Base-by-base conservation (phyloP, 2,797 vertebrate species). In the Gymnoscopelus braueri region DNA sequence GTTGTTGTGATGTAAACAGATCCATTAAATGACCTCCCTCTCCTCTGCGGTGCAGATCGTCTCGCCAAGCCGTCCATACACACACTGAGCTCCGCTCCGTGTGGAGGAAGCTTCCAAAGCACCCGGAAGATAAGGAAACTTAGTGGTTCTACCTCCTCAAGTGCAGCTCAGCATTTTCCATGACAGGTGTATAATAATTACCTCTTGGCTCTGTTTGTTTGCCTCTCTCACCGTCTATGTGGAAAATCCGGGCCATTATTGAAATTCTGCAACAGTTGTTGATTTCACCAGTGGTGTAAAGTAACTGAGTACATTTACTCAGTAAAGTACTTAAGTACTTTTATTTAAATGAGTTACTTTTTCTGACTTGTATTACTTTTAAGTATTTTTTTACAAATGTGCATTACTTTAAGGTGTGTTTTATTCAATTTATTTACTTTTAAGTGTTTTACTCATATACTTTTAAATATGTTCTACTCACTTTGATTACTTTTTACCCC, bases 121-220 rank as follows among this genome's bases (percentile, higher is more conserved):
- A 70, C 88, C 67, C 88, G 89, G 92, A 91, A 93, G 91, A 86
- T 61, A 14, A 60, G 78, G 75, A 84, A 88, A 90, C 83, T 91
- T 91, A 55, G 73, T 68, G 55, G 52, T 44, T 11, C 52, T 51
- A 7, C 49, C 58, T 23, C 63, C 24, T 63, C 63, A 23, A 60
- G 65, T 72, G 76, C 64, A 71, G 64, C 64, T 72, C 74, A 72
- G 62, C 66, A 58, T 72, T 85, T 89, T 89, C 84, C 82, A 77
- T 75, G 75, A 82, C 90, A 93, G 90, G 91, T 90, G 85, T 81
- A 29, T 85, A 19, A 19, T 19, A 19, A 19, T 19, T 86, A 81
- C 52, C 77, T 44, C 39, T 72, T 53, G 24, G 74, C 71, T 65
- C 65, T 44, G 7, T 8, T 83, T 44, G 7, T 8, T 83, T 56